A percentile compares a stretch with the other conserved stretches of the same genome.
phyloP scores from a whole-genome alignment of 1,140 invertebrate species.

The Drosophila cardini region DNA sequence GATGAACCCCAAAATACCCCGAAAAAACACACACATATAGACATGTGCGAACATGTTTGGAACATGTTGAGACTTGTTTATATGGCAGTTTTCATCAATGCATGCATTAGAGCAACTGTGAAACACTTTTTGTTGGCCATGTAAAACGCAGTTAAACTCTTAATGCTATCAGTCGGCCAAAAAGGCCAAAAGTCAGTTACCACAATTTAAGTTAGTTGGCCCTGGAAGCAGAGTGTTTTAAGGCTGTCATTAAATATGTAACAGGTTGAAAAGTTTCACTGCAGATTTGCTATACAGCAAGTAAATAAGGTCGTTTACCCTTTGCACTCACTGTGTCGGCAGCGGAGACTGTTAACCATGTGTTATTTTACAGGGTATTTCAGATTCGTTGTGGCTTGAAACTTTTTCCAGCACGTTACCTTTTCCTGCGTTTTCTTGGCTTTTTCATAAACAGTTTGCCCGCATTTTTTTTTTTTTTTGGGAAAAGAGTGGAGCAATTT shows the following conservation, averaged over 20 bases:
- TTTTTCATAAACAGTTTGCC: slow-evolving; percentile 55
- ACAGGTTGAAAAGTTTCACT: background rate
- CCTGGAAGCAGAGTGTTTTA: slow-evolving; percentile 8
- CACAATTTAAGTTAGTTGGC: background rate
- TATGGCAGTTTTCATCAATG: slow-evolving; percentile 24
- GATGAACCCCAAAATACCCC: slow-evolving; percentile 13
- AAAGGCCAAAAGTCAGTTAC: slow-evolving; percentile 31
- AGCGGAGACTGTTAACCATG: no score
- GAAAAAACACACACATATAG: background rate
- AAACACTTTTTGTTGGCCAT: background rate
- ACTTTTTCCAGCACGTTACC: slow-evolving; percentile 6
- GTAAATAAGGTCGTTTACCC: no score
- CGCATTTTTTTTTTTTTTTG: slow-evolving; percentile 44
- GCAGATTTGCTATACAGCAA: background rate
- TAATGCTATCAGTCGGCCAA: slow-evolving; percentile 39
- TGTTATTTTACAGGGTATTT: background rate
- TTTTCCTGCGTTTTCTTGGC: slow-evolving; percentile 31
- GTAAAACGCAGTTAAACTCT: slow-evolving; percentile 50
- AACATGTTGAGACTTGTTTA: background rate
- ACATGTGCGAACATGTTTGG: background rate
- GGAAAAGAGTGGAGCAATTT: slow-evolving; percentile 48
- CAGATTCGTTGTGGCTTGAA: background rate
- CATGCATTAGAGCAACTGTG: slow-evolving; percentile 11
- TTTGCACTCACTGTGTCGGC: no score
- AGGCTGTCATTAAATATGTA: slow-evolving; percentile 9